Evolutionary conservation across 2,888 invertebrate species (phyloP).

Genomic region (Eupeodes luniger): DNA sequence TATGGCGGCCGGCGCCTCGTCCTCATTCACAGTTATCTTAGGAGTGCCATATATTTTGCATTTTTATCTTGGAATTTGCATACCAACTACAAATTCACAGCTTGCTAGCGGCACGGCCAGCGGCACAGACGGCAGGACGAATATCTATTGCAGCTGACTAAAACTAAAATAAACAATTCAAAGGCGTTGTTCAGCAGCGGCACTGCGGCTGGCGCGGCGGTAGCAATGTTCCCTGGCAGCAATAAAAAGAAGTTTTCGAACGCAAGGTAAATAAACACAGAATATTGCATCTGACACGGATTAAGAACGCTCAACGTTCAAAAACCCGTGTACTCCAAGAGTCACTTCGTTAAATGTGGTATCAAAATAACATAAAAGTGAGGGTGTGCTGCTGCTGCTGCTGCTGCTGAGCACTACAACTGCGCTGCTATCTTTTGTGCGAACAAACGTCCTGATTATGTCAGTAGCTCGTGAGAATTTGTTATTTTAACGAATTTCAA

Average conservation of each 20-base stretch:
- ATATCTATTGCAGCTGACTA: neutral
- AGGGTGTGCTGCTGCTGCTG: slow-evolving; percentile 1
- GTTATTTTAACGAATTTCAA: slow-evolving; percentile 34
- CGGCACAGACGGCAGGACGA: neutral
- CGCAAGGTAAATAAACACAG: slow-evolving; percentile 20
- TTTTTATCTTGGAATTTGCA: slow-evolving; percentile 37
- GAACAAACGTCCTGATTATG: slow-evolving; percentile 22
- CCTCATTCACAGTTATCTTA: slow-evolving; percentile 29
- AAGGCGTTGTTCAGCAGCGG: neutral
- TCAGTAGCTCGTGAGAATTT: slow-evolving; percentile 23
- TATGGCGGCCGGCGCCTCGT: slow-evolving; percentile 3
- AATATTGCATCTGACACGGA: slow-evolving; percentile 40
- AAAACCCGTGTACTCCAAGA: slow-evolving; percentile 14
- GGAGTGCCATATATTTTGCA: neutral
- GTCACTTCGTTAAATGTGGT: slow-evolving; percentile 34
- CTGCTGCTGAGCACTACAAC: too few relatives aligned
- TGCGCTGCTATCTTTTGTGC: neutral
- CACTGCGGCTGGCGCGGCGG: neutral
- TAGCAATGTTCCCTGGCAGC: neutral
- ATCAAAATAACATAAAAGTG: slow-evolving; percentile 3
- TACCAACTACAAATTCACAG: neutral
- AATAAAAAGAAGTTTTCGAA: slow-evolving; percentile 23
- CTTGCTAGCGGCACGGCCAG: too few relatives aligned
- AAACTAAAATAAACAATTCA: slow-evolving; percentile 32
- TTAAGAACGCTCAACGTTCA: slow-evolving; percentile 4